Base-by-base conservation (phyloP, 1,140 invertebrate species). In the Drosophila burlai region DNA sequence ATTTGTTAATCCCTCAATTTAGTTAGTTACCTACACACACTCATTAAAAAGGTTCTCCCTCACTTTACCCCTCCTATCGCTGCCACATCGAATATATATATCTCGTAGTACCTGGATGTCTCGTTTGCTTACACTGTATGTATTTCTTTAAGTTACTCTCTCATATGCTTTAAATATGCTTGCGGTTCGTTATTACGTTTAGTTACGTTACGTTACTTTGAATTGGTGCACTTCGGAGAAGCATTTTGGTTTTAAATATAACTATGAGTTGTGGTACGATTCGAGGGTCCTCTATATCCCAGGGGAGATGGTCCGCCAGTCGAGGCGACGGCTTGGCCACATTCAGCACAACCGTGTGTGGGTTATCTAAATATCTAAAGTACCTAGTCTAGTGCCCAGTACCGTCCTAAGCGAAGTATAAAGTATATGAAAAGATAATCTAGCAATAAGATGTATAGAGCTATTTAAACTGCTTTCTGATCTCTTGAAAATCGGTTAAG, bases 161-260 rank as follows among this genome's bases (percentile, higher is more conserved):
- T 79, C 72, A 83, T 89, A 83, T 80, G 83, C 62, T 64, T 82
- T 68, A 52, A 72, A 65, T 85, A 72, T 77, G 57, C 64, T 59
- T 81, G 50, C 46, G 49, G 77, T 80, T 65, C 68, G 52, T 60
- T 60, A 57, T 72, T 83, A 65, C 52, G 54, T 61, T 78, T 65
- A 52, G 21, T 74, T 65, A 60, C 50, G 55, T 81, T 73, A 65
- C 58, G 21, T 57, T 57, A 38, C 52, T 34, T 77, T 40, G 64
- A 75, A 63, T 86, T 89, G 81, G 84, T 89, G 83, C 83, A 78
- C 31, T 86, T 81, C 68, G 57, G 34, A 73, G 54, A 77, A 68
- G 49, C 66, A 55, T 61, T 50, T 60, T 60, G 68, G 57, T 40
- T 59, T 45, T 50, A 50, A 71, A 71, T 50, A 73, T 52, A 74